These are phyloP conservation scores for Sebastes ruberrimus DNA, from an alignment of 2,797 vertebrate genomes.

Conservation along the genomic window DNA sequence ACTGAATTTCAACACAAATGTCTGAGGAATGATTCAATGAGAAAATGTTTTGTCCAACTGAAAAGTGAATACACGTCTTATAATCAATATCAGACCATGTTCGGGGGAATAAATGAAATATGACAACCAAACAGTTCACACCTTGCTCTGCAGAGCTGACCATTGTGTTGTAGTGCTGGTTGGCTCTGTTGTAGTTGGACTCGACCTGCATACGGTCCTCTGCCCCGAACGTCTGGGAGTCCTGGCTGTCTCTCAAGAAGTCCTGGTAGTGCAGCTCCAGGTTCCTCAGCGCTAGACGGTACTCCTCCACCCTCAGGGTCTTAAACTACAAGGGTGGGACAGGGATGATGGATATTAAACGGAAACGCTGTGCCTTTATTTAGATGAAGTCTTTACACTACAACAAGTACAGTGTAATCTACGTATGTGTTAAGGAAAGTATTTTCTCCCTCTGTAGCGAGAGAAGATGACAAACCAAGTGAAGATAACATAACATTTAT, in stretches of 20 bases:
- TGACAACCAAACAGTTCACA: conserved; percentile 29
- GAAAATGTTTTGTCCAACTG: not conserved
- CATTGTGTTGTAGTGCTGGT: conserved; percentile 88
- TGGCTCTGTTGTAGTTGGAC: conserved; percentile 84
- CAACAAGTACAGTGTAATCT: not conserved
- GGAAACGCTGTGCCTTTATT: not conserved
- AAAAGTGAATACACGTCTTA: not conserved
- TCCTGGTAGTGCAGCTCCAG: conserved; percentile 93
- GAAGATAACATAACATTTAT: not conserved
- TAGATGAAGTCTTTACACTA: not conserved
- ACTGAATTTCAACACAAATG: conserved; percentile 36
- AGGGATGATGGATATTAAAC: not conserved
- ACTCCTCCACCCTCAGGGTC: conserved; percentile 88
- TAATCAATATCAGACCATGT: not conserved
- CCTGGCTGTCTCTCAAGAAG: conserved; percentile 92
- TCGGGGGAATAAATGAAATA: not conserved
- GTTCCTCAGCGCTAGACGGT: conserved; percentile 86
- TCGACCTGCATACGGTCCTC: conserved; percentile 92
- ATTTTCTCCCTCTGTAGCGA: not conserved
- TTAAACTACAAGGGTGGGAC: conserved; percentile 82
- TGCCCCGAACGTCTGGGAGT: conserved; percentile 86
- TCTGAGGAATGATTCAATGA: conserved; percentile 27
- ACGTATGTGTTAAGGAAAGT: not conserved
- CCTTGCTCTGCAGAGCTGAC: conserved; percentile 90
- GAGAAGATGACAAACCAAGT: not conserved